Percentiles rank a stretch among this genome's conserved stretches.
Conservation (phyloP, 2,797 vertebrate genomes). For the Poecilia gillii region DNA sequence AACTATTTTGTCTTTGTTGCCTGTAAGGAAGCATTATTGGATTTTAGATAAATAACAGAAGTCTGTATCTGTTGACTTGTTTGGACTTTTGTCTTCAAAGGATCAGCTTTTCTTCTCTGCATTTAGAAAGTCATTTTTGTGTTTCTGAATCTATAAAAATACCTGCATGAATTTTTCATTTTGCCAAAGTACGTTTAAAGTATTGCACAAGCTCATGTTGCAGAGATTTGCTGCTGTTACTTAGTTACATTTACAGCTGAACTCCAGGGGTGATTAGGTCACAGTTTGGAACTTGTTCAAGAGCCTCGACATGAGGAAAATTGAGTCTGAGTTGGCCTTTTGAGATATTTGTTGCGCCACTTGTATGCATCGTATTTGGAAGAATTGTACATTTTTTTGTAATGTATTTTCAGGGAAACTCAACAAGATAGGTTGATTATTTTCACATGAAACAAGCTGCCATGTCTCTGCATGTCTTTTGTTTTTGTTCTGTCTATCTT, state of each 20-base stretch:
- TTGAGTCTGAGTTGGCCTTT: slow-evolving; percentile 30
- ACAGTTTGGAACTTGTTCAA: slow-evolving; percentile 45
- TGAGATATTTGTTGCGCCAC: slow-evolving; percentile 30
- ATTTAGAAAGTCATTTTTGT: not conserved
- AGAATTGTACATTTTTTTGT: not conserved
- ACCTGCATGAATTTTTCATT: not conserved
- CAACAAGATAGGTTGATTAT: not conserved
- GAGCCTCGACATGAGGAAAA: slow-evolving; percentile 59
- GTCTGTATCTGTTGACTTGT: not conserved
- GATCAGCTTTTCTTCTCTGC: not conserved
- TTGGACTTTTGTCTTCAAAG: not conserved
- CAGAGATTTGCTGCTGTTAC: slow-evolving; percentile 42
- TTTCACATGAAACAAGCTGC: not conserved
- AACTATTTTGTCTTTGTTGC: not conserved
- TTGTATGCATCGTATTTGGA: slow-evolving; percentile 26
- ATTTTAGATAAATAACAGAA: not conserved
- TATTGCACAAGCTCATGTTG: slow-evolving; percentile 9
- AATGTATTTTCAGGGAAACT: not conserved
- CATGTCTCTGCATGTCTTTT: not conserved
- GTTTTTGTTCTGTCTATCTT: not conserved
- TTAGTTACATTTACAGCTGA: slow-evolving; percentile 37
- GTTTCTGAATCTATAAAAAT: not conserved
- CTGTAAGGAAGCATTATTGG: not conserved
- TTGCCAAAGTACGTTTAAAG: not conserved
- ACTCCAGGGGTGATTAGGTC: slow-evolving; percentile 56